Evolutionary conservation across 2,888 invertebrate genomes (phyloP).

Genomic region (Clepsis dumicolana): DNA sequence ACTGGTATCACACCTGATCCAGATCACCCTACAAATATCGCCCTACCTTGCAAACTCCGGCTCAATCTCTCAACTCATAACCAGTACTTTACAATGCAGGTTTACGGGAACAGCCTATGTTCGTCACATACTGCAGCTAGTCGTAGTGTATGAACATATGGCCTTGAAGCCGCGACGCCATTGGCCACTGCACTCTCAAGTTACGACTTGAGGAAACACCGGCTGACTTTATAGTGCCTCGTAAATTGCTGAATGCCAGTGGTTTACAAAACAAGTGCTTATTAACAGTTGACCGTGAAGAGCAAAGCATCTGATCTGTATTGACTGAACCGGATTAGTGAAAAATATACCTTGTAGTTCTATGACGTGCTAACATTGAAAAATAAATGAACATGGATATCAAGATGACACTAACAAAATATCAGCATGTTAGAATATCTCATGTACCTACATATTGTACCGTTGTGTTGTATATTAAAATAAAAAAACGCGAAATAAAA

Average conservation of each 20-base stretch:
- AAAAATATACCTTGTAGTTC: too few relatives aligned
- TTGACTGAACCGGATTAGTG: too few relatives aligned
- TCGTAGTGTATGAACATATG: slow-evolving; percentile 10
- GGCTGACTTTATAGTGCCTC: slow-evolving; percentile 24
- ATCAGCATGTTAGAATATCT: too few relatives aligned
- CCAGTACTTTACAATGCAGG: background rate
- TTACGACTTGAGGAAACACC: slow-evolving; percentile 23
- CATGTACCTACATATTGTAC: too few relatives aligned
- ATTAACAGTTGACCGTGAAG: too few relatives aligned
- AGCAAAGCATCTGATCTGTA: too few relatives aligned
- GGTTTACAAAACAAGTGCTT: background rate
- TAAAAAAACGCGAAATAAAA: too few relatives aligned
- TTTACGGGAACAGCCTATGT: background rate
- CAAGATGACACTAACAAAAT: too few relatives aligned
- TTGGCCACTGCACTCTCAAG: slow-evolving; percentile 27
- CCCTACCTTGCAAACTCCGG: background rate
- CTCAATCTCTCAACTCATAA: background rate
- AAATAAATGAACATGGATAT: too few relatives aligned
- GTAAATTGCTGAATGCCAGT: slow-evolving; percentile 17
- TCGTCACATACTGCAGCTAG: slow-evolving; percentile 19
- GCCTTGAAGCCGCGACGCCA: slow-evolving; percentile 30
- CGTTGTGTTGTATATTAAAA: too few relatives aligned
- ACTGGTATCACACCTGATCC: too few relatives aligned
- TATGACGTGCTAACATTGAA: too few relatives aligned
- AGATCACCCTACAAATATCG: background rate